These are phyloP conservation scores for Scaptomyza hsui DNA, from an alignment of 1,140 invertebrate species.

Conservation along the genomic window DNA sequence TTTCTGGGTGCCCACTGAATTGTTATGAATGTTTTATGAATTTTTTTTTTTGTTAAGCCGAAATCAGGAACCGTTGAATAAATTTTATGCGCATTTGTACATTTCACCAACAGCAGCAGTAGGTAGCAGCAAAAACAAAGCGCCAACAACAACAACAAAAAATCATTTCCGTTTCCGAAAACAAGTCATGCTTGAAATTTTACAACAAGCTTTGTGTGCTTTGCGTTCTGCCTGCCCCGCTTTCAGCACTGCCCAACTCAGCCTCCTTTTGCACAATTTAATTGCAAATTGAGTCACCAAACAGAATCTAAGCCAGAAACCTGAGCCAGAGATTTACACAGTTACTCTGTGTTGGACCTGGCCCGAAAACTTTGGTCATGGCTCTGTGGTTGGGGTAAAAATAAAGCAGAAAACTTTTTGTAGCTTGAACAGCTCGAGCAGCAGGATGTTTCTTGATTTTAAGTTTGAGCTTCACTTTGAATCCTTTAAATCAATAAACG, in stretches of 20 bases:
- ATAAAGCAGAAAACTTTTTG: constrained; percentile 21
- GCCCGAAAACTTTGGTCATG: constrained; percentile 6
- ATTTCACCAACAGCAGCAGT: constrained; percentile 15
- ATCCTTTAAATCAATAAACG: not conserved
- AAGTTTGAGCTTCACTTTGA: constrained; percentile 10
- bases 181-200: constrained; percentile 65
- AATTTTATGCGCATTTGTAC: constrained; percentile 31
- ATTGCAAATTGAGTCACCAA: constrained; percentile 45
- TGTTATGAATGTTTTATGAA: constrained; percentile 62
- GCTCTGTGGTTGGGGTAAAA: not conserved
- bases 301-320: constrained; percentile 9
- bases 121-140: constrained; percentile 18
- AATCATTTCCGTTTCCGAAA: constrained; percentile 73
- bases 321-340: not conserved
- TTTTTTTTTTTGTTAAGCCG: constrained; percentile 30
- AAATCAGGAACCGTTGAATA: constrained; percentile 50
- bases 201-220: constrained; percentile 41
- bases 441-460: constrained; percentile 1
- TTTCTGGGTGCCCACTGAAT: constrained; percentile 32
- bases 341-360: not conserved
- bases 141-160: constrained; percentile 35
- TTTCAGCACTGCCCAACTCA: not conserved
- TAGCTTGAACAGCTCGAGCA: not conserved
- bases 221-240: not conserved
- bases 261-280: constrained; percentile 22